phyloP scores from a whole-genome alignment of 1,140 invertebrate genomes.

The Episyrphus balteatus region DNA sequence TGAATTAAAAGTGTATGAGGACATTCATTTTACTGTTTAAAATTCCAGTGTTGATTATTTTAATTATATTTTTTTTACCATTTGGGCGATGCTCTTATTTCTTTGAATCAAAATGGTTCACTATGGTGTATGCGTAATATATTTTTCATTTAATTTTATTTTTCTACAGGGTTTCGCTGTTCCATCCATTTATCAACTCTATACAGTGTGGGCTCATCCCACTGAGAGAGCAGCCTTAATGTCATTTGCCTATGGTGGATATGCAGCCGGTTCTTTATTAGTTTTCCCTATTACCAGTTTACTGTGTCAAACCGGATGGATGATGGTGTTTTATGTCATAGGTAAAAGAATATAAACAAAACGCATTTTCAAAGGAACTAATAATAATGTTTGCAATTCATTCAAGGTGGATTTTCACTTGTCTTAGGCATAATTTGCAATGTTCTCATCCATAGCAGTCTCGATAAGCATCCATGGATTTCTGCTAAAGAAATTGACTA shows the following conservation, averaged over 20 bases:
- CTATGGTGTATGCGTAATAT: neutral
- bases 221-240: slow-evolving; percentile 24
- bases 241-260: slow-evolving; percentile 25
- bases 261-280: slow-evolving; percentile 18
- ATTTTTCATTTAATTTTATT: neutral
- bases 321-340: slow-evolving; percentile 21
- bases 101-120: neutral
- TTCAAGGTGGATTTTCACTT: slow-evolving; percentile 5
- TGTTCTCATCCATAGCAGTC: slow-evolving; percentile 22
- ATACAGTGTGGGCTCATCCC: slow-evolving; percentile 28
- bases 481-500: slow-evolving; percentile 15
- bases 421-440: slow-evolving; percentile 16
- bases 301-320: slow-evolving; percentile 22
- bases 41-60: no score
- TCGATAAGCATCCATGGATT: slow-evolving; percentile 25
- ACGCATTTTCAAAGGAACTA: no score
- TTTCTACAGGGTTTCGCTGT: slow-evolving; percentile 21
- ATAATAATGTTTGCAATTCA: no score
- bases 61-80: no score
- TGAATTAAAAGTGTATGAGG: no score
- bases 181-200: slow-evolving; percentile 26
- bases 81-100: no score
- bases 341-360: slow-evolving; percentile 4
- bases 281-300: slow-evolving; percentile 22
- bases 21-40: no score